Conservation (phyloP, 2,113 vertebrate species). For the Genyomyrus donnyi region DNA sequence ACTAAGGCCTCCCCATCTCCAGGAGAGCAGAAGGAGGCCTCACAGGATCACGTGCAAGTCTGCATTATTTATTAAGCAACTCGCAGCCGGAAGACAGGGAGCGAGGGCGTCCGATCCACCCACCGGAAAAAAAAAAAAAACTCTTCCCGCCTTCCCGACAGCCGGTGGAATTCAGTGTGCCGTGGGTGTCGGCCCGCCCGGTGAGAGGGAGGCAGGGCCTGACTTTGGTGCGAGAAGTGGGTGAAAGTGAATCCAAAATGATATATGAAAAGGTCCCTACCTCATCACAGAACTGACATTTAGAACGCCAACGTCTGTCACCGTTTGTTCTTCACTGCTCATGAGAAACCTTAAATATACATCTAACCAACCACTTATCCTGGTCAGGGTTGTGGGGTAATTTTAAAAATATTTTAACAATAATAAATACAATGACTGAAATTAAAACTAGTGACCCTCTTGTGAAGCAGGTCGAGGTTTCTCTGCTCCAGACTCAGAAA, state of each 20-base stretch:
- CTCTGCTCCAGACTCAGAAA: background rate
- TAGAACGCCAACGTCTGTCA: background rate
- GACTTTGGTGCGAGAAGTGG: background rate
- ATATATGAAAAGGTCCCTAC: background rate
- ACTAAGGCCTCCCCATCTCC: background rate
- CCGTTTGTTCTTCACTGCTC: background rate
- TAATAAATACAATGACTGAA: background rate
- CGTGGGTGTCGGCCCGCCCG: background rate
- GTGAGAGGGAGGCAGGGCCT: background rate
- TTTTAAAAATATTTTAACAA: background rate
- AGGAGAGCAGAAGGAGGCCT: background rate
- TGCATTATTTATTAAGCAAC: background rate
- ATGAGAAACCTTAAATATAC: background rate
- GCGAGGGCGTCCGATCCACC: too few species aligned
- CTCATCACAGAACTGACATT: background rate
- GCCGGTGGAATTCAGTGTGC: background rate
- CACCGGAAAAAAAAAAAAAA: background rate
- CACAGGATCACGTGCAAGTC: background rate
- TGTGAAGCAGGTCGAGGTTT: background rate
- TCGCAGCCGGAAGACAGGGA: background rate
- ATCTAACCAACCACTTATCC: background rate
- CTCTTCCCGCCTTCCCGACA: background rate
- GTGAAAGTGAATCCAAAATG: background rate
- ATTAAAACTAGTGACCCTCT: background rate
- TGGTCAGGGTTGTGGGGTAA: background rate